Base-by-base conservation (phyloP, 2,797 vertebrate genomes). In the Gadopsis marmoratus region DNA sequence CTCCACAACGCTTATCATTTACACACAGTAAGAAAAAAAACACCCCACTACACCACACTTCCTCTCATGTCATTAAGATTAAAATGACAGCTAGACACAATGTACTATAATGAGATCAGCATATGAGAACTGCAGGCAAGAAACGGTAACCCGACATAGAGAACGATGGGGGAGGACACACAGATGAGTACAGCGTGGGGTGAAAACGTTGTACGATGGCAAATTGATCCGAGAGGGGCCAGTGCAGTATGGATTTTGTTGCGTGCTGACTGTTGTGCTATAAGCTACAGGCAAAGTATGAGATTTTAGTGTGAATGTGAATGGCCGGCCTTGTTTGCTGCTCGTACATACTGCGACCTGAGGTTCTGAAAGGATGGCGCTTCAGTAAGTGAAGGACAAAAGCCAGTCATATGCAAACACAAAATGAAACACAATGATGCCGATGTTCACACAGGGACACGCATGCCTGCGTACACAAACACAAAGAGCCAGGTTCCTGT, bases 1-100 rank as follows among this genome's bases (percentile, higher is more conserved):
- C 89, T 71, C 63, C 66, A 81, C 48, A 80, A 67, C 37, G 78
- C 89, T 93, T 94, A 94, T 94, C 91, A 73, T 86, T 72, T 73
- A 78, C 84, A 73, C 76, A 68, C 89, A 91, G 88, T 62, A 11
- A 85, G 71, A 88, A 21, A 48, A 48, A 26, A 48, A 86, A 89
- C 79, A 39, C 84, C 83, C 83, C 62, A 2, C 73, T 33, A 29
- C 81, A 71, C 69, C 74, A 33, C 82, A 82, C 90, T 92, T 93
- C 92, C 91, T 88, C 82, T 78, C 71, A 62, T 87, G 79, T 81
- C 89, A 80, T 84, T 74, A 69, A 8, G 72, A 83, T 82, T 78
- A 81, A 82, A 84, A 69, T 81, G 84, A 90, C 86, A 91, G 88
- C 80, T 72, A 78, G 77, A 90, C 86, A 88, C 79, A 74, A 72